phyloP scores from a whole-genome alignment of 2,888 invertebrate species.

The Rhaphigaster nebulosa region DNA sequence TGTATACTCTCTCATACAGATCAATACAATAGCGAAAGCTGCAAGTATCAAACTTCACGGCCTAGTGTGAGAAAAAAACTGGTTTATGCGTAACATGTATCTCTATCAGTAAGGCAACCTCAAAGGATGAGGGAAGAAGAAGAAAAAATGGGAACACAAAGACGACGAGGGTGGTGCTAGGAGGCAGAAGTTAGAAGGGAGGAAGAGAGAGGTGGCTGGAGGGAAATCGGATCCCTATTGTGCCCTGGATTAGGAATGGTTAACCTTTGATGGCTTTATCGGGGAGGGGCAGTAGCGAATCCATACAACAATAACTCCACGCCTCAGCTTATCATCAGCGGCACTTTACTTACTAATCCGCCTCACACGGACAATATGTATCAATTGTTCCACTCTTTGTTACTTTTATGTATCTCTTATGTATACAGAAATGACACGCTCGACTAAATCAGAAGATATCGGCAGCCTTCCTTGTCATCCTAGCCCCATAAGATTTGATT shows the following conservation, averaged over 20 bases:
- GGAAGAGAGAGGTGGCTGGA: not conserved
- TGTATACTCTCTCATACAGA: not conserved
- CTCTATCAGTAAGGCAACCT: not conserved
- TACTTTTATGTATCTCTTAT: not conserved
- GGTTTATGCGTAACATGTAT: slow-evolving; percentile 16
- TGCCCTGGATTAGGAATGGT: slow-evolving; percentile 53
- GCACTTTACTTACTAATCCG: slow-evolving; percentile 39
- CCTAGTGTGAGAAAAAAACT: not conserved
- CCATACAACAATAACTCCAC: slow-evolving; percentile 50
- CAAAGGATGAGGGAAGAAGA: not conserved
- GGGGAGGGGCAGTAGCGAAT: not conserved
- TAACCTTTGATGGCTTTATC: slow-evolving; percentile 54
- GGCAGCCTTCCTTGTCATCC: too few species aligned
- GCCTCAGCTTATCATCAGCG: not conserved
- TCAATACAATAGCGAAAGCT: not conserved
- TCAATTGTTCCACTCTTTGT: not conserved
- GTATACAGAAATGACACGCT: not conserved
- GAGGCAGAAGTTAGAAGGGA: not conserved
- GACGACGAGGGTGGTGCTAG: not conserved
- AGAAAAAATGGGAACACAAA: not conserved
- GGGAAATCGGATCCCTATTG: slow-evolving; percentile 55
- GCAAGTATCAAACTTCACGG: not conserved
- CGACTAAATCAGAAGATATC: too few species aligned
- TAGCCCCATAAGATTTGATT: too few species aligned
- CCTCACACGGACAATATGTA: not conserved